Evolutionary conservation across 2,797 vertebrate genomes (phyloP).

Genomic region (Ctenosaura bakeri): DNA sequence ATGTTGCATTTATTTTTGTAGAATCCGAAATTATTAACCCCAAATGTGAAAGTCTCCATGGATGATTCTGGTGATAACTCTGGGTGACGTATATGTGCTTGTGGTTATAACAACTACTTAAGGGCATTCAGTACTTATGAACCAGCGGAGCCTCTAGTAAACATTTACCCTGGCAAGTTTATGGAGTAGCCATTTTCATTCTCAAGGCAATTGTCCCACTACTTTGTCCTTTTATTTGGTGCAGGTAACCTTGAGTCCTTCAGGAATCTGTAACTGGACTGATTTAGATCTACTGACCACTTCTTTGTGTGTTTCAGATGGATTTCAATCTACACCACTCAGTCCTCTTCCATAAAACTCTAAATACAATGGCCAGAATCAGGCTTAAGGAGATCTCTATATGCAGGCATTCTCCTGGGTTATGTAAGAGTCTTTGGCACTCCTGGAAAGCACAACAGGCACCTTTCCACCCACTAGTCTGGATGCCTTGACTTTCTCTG

Average conservation of each 20-base stretch:
- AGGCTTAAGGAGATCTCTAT: too few relatives aligned
- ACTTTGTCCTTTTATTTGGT: neutral
- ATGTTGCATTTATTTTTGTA: constrained; percentile 22
- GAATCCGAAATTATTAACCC: constrained; percentile 18
- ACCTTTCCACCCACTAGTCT: too few relatives aligned
- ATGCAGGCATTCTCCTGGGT: too few relatives aligned
- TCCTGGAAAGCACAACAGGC: too few relatives aligned
- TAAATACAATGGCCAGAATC: neutral
- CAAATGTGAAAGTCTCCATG: constrained; percentile 17
- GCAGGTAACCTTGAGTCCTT: neutral
- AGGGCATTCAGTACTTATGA: neutral
- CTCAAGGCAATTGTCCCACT: neutral
- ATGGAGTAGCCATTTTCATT: neutral
- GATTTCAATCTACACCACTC: neutral
- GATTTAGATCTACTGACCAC: neutral
- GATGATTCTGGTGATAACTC: neutral
- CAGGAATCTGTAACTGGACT: neutral
- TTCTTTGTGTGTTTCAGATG: neutral
- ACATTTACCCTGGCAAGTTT: neutral
- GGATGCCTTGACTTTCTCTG: too few relatives aligned
- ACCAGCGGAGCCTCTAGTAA: neutral
- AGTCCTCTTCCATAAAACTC: neutral
- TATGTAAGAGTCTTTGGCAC: too few relatives aligned
- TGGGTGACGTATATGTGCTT: neutral
- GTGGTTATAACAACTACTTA: neutral